These are phyloP conservation scores for Calycopis cecrops DNA, from an alignment of 1,140 invertebrate genomes.

Conservation along the genomic window DNA sequence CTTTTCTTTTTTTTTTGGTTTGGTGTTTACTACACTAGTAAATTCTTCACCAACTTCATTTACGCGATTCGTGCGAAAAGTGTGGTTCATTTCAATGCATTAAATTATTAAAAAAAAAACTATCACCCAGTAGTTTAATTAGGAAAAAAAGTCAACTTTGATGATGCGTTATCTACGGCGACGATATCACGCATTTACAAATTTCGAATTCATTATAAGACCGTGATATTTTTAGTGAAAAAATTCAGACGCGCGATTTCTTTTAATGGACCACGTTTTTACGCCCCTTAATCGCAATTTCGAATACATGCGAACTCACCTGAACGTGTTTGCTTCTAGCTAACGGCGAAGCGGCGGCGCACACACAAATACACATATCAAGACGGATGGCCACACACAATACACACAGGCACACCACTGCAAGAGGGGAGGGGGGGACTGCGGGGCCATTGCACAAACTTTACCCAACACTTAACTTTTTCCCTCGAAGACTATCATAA, in stretches of 20 bases:
- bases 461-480: slow-evolving; percentile 13
- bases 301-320: slow-evolving; percentile 52
- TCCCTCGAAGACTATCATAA: slow-evolving; percentile 7
- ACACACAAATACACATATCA: slow-evolving; percentile 71
- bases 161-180: too few relatives aligned
- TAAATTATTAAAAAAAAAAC: too few relatives aligned
- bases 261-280: slow-evolving; percentile 23
- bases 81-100: slow-evolving; percentile 5
- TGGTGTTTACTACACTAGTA: slow-evolving; percentile 25
- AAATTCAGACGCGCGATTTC: neutral
- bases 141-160: too few relatives aligned
- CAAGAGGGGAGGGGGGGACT: slow-evolving; percentile 39
- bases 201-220: too few relatives aligned
- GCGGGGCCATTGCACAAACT: slow-evolving; percentile 50
- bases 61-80: slow-evolving; percentile 23
- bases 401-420: slow-evolving; percentile 62
- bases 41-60: slow-evolving; percentile 27
- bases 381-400: slow-evolving; percentile 59
- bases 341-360: slow-evolving; percentile 57
- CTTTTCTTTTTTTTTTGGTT: slow-evolving; percentile 23
- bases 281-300: slow-evolving; percentile 26
- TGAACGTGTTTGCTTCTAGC: slow-evolving; percentile 67
- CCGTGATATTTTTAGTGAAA: neutral
- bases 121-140: too few relatives aligned
- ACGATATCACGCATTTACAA: too few relatives aligned